These are phyloP conservation scores for Cheirogaleus medius DNA, from an alignment of 2,113 vertebrate genomes.

Conservation along the genomic window DNA sequence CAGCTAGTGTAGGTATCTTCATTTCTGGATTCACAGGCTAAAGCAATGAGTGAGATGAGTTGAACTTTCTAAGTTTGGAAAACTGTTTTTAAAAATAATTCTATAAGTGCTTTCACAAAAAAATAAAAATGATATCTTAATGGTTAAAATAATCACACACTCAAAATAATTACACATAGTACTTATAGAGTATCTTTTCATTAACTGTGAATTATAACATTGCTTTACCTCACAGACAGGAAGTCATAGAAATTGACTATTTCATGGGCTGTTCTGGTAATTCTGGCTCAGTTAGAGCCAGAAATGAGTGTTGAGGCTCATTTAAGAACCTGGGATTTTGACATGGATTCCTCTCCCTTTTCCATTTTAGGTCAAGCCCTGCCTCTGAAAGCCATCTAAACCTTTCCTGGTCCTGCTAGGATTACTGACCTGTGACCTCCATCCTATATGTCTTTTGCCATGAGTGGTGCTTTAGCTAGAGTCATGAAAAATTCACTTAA, in stretches of 20 bases:
- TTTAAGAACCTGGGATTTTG: not conserved
- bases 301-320: not conserved
- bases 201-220: constrained; percentile 29
- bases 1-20: not conserved
- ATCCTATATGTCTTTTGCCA: not conserved
- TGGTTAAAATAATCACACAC: constrained; percentile 49
- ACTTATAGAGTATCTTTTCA: constrained; percentile 25
- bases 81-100: constrained; percentile 28
- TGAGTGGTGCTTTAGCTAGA: not conserved
- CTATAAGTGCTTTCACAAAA: constrained; percentile 39
- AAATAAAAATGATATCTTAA: constrained; percentile 41
- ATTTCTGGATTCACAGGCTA: not conserved
- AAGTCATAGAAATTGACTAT: constrained; percentile 15
- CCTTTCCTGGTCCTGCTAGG: not conserved
- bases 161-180: constrained; percentile 48
- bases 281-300: not conserved
- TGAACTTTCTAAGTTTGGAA: not conserved
- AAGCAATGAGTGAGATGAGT: not conserved
- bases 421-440: not conserved
- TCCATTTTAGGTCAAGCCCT: not conserved
- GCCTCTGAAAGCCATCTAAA: not conserved
- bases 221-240: not conserved
- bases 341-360: not conserved
- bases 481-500: not conserved
- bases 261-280: not conserved